phyloP scores from a whole-genome alignment of 2,888 invertebrate species.

The Sarcophaga carnaria region DNA sequence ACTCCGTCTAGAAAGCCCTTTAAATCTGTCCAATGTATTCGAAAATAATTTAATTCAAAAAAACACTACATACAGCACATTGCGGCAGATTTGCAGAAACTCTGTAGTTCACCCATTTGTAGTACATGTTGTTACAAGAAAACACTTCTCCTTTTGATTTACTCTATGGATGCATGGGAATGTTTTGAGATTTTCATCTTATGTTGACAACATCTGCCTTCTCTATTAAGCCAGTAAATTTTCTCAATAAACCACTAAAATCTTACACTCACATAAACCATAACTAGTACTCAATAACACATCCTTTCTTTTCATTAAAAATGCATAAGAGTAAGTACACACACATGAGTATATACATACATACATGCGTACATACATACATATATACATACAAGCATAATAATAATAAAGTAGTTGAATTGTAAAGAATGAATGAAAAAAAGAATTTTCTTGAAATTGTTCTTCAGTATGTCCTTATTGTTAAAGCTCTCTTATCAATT shows the following conservation, averaged over 20 bases:
- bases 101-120: too few relatives aligned
- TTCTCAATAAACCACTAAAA: neutral
- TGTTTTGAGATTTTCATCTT: neutral
- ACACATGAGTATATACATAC: too few relatives aligned
- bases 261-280: neutral
- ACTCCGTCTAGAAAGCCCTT: too few relatives aligned
- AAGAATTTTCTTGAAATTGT: neutral
- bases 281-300: slow-evolving; percentile 18
- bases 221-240: neutral
- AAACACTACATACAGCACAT: too few relatives aligned
- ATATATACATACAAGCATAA: neutral
- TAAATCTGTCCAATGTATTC: too few relatives aligned
- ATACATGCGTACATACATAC: neutral
- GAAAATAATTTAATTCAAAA: too few relatives aligned
- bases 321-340: neutral
- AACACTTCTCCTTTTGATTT: neutral
- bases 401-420: neutral
- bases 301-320: slow-evolving; percentile 27
- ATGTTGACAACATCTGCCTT: slow-evolving; percentile 34
- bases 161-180: neutral
- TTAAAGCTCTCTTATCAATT: slow-evolving; percentile 46
- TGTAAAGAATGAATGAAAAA: neutral
- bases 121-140: too few relatives aligned
- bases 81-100: too few relatives aligned
- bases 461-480: slow-evolving; percentile 34